These are phyloP conservation scores for Chloroclystis v-ata DNA, from an alignment of 2,888 invertebrate species.

Conservation along the genomic window DNA sequence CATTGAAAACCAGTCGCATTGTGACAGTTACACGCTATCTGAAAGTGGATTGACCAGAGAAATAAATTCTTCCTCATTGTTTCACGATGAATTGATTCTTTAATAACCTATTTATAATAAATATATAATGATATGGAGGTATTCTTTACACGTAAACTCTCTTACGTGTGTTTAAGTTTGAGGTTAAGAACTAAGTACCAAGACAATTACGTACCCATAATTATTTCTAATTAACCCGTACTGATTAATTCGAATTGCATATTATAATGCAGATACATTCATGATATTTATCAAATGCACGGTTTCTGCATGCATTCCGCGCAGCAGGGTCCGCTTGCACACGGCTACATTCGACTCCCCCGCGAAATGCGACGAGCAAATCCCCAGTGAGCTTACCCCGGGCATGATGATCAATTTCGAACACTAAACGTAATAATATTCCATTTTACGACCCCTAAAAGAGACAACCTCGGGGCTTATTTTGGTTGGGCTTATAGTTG, in stretches of 20 bases:
- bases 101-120: too few species aligned
- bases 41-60: conserved; percentile 47
- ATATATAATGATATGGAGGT: too few species aligned
- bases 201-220: too few species aligned
- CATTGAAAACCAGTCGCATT: conserved; percentile 54
- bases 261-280: too few species aligned
- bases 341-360: conserved; percentile 33
- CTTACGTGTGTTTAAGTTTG: too few species aligned
- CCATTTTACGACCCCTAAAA: conserved; percentile 51
- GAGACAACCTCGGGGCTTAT: conserved; percentile 37
- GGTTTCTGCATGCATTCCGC: conserved; percentile 33
- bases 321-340: conserved; percentile 46
- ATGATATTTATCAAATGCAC: conserved; percentile 1
- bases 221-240: too few species aligned
- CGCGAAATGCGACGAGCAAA: conserved; percentile 50
- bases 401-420: conserved; percentile 61
- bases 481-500: conserved; percentile 39
- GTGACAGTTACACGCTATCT: conserved; percentile 39
- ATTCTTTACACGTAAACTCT: too few species aligned
- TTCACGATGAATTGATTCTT: conserved; percentile 32
- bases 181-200: too few species aligned
- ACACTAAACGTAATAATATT: conserved; percentile 62
- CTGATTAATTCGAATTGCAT: too few species aligned
- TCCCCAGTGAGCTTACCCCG: conserved; percentile 48
- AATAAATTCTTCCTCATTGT: conserved; percentile 34